A percentile compares a stretch with the other conserved stretches of the same genome.
Conservation (phyloP, 2,113 vertebrate genomes). For the Nesogale talazaci region DNA sequence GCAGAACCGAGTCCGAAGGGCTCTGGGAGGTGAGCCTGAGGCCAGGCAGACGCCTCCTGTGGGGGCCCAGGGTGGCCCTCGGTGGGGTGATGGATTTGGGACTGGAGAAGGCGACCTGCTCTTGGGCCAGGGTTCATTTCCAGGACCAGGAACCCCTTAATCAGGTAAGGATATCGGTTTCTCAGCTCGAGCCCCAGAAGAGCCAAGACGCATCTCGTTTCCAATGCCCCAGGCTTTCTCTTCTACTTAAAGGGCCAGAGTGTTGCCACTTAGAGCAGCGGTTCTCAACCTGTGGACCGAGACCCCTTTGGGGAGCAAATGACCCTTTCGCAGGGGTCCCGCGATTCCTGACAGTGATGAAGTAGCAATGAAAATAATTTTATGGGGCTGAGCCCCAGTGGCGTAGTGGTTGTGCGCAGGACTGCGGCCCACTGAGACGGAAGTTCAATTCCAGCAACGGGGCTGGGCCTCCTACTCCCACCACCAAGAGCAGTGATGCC, state of each 20-base stretch:
- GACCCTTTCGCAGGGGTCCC: no score
- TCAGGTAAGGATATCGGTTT: not conserved
- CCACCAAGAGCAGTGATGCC: no score
- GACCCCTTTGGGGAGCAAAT: no score
- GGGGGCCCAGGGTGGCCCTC: not conserved
- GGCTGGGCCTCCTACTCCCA: no score
- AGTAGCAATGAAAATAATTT: no score
- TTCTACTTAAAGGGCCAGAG: not conserved
- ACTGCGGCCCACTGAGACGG: no score
- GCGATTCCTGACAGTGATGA: not conserved
- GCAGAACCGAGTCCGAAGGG: not conserved
- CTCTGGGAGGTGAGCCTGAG: rapidly evolving
- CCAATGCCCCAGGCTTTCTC: not conserved
- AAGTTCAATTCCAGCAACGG: no score
- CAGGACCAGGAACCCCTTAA: not conserved
- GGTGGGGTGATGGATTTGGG: not conserved
- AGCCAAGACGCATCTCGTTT: not conserved
- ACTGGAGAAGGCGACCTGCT: not conserved
- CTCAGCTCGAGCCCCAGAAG: not conserved
- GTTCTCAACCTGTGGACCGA: no score
- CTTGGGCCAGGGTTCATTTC: not conserved
- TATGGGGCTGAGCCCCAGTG: no score
- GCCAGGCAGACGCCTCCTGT: not conserved
- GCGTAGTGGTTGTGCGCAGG: no score
- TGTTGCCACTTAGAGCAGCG: not conserved